phyloP scores from a whole-genome alignment of 2,797 vertebrate genomes.

The Tangara arthus region DNA sequence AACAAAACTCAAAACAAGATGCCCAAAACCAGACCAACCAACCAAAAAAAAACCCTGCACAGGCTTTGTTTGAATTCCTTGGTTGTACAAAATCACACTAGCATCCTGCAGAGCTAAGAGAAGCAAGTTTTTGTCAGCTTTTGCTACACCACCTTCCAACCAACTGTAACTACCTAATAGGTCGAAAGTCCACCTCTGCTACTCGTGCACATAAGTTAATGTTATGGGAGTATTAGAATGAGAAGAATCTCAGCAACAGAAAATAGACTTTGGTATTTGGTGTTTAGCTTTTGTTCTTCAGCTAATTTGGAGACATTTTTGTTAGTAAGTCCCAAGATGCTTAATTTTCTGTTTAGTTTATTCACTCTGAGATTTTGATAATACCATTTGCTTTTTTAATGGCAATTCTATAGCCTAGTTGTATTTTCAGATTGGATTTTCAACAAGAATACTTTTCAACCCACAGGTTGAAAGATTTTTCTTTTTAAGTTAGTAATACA shows the following conservation, averaged over 20 bases:
- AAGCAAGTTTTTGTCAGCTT: constrained; percentile 42
- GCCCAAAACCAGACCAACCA: neutral
- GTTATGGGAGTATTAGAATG: neutral
- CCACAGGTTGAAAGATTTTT: neutral
- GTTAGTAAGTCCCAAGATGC: neutral
- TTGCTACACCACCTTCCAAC: constrained; percentile 9
- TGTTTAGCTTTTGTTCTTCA: neutral
- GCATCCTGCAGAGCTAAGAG: neutral
- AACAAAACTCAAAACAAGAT: neutral
- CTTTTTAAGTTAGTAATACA: neutral
- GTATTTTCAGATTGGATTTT: neutral
- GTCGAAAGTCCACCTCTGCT: neutral
- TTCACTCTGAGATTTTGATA: neutral
- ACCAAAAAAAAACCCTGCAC: neutral
- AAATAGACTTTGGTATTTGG: neutral
- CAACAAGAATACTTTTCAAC: neutral
- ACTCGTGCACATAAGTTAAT: neutral
- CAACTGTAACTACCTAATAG: constrained; percentile 18
- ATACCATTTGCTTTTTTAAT: neutral
- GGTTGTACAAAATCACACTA: neutral
- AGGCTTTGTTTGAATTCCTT: neutral
- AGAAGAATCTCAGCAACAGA: neutral
- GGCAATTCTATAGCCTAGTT: neutral
- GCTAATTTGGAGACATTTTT: neutral
- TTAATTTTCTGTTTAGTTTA: neutral